Percentiles rank a stretch among this genome's conserved stretches.
These are phyloP conservation scores for Pollenia labialis DNA, from an alignment of 2,888 invertebrate genomes.

Conservation along the genomic window DNA sequence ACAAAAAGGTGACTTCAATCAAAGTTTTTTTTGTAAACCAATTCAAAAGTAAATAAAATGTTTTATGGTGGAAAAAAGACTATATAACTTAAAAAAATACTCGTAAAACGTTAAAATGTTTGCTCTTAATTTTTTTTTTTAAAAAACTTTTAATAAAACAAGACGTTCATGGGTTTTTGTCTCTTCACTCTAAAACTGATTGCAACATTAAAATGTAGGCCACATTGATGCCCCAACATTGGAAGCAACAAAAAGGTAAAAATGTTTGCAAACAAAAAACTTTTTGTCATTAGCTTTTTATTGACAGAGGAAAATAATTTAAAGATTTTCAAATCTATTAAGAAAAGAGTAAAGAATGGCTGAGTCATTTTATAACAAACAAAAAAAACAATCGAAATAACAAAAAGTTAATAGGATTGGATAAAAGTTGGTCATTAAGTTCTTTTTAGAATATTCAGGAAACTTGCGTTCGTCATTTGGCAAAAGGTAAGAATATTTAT, in stretches of 20 bases:
- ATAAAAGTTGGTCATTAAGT: conserved; percentile 48
- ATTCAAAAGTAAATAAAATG: conserved; percentile 54
- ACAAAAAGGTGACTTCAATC: conserved; percentile 56
- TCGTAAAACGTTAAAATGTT: conserved; percentile 49
- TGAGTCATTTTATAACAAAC: not conserved
- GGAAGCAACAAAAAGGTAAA: conserved; percentile 18
- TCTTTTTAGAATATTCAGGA: not conserved
- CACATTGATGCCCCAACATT: conserved; percentile 2
- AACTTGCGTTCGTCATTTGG: conserved; percentile 4
- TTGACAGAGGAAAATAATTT: conserved; percentile 58
- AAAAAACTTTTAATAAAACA: conserved; percentile 4
- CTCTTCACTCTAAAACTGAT: conserved; percentile 1
- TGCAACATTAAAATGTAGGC: conserved; percentile 44
- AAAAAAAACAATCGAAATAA: not conserved
- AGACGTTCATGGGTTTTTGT: conserved; percentile 15
- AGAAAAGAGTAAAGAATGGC: conserved; percentile 14
- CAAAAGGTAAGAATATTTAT: no score
- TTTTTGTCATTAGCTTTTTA: conserved; percentile 58
- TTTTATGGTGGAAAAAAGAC: not conserved
- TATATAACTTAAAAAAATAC: conserved; percentile 6
- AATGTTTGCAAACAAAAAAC: conserved; percentile 49
- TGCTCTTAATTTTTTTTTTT: conserved; percentile 37
- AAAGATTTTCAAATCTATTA: conserved; percentile 34
- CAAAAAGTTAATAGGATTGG: not conserved
- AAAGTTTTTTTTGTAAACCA: conserved; percentile 51